Base-by-base conservation (phyloP, 1,140 invertebrate genomes). In the Mycetomoellerius zeteki region DNA sequence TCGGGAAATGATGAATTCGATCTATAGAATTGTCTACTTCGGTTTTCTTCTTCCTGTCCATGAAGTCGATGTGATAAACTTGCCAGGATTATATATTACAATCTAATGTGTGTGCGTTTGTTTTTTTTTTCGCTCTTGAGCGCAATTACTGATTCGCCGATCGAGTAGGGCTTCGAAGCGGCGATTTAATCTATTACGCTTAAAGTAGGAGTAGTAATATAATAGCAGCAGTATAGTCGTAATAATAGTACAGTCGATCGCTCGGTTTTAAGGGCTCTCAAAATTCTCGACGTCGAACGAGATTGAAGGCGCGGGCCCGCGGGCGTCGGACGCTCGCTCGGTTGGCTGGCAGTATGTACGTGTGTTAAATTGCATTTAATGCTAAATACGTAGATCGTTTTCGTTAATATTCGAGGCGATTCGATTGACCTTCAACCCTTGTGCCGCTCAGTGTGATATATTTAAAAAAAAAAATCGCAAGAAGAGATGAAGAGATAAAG, bases 281-380 rank as follows among this genome's bases (percentile, higher is more conserved):
- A 81, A 71, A 81, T 27, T 81, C 65, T 54, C 30, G 64, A 33
- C 58, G 65, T 69, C 47, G 77, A 81, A 81, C 77, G 64, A 71
- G 27, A 81, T 81, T 71, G 50, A 69, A 81, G 72, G 27, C 73
- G 60, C 24, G 73, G 56, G 72, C 56, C 86, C 85, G 72, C 21
- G 60, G 16, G 37, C 37, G 8, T 52, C 16, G 75, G 71, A 72
- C 58, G 64, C 75, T 89, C 60, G 71, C 65, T 88, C 78, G 64
- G 73, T 87, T 88, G 76, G 73, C 56, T 92, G 88, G 89, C 89
- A 92, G 91, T 92, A 88, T 87, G 56, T 69, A 89, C 69, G 50
- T 56, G 77, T 69, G 30, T 87, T 14, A 16, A 77, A 30, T 56
- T 80, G 37, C 75, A 52, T 90, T 90, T 90, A 90, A 76, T 90